Base-by-base conservation (phyloP, 1,140 invertebrate species). In the Anastrepha obliqua region DNA sequence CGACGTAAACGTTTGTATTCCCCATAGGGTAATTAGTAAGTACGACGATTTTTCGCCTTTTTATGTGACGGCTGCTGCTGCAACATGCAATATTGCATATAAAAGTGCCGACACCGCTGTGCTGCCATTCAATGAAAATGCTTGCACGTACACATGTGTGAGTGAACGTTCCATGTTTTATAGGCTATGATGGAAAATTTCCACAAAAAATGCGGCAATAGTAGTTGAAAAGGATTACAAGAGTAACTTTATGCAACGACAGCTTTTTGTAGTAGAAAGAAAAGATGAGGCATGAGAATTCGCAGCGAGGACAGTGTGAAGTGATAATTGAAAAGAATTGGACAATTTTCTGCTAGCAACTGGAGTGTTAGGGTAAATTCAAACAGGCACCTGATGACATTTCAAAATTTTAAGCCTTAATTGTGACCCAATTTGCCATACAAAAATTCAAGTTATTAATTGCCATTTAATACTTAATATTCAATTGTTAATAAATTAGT, bases 1-100 rank as follows among this genome's bases (percentile, higher is more conserved):
- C 74, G 74, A 42, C 3, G 74, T 20, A 4, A 9, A 29, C 74
- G 47, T 11, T 3, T 20, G 74, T 81, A 81, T 81, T 81, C 74
- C 74, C 74, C 51, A 81, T 81, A 81, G 74, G 74, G 74, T 81
- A 81, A 81, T 81, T 81, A 81, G 74, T 81, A 81, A 51, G 47
- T 55, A 81, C 74, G n/a, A 58, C 47, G 74, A 58, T 81, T 81
- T 74, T 81, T 51, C 74, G n/a, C 74, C 74, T 81, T 81, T 55
- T 81, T 55, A 81, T 58, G 47, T 8, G 74, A 2, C 42, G 60
- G 65, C 65, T 42, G 65, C 70, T n/a, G 47, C 15, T 81, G 6
- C 6, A 55, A 15, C 44, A 81, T 55, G 74, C 74, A 55, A 55
- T 58, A 13, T 58, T 81, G 17, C 47, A 51, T 81, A 81, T 81